Base-by-base conservation (phyloP, 2,888 invertebrate genomes). In the Congeria kusceri region DNA sequence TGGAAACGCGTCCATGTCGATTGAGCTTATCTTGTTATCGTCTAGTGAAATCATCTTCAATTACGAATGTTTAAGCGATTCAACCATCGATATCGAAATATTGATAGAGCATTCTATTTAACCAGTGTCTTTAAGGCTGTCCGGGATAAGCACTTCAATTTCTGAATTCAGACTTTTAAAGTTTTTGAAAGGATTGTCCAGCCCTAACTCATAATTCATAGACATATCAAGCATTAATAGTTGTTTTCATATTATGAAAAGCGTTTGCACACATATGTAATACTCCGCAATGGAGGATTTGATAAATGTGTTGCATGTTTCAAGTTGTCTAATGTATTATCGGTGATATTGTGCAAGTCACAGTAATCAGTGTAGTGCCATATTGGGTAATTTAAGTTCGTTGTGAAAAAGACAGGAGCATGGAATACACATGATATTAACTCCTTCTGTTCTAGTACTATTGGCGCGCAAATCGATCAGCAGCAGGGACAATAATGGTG, bases 181-280 rank as follows among this genome's bases (percentile, higher is more conserved):
- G 9, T 25, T 39, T n/a, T n/a, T n/a, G n/a, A n/a, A n/a, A n/a
- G n/a, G n/a, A n/a, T n/a, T n/a, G n/a, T n/a, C n/a, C n/a, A n/a
- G n/a, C n/a, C n/a, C n/a, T 23, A 78, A 56, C 3, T 69, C 9
- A 7, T 1, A 20, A 44, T 78, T 78, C 11, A 46, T 20, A 13
- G 73, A 73, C 25, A 78, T 18, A 61, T 78, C 78, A 3, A 78
- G 53, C 27, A 29, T 59, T 44, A 65, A 20, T 4, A 78, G 53
- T 11, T 73, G n/a, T 49, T 5, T 1, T 18, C 13, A 73, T 28
- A 7, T 47, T 25, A 9, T 0, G 1, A 61, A 78, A 78, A 3
- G 65, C 68, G n/a, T 69, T 56, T n/a, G 18, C 7, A 20, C 66
- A 27, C 13, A 73, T 53, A 5, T 20, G 7, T 29, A 56, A 49